Percentiles rank a stretch among this genome's conserved stretches.
Conservation (phyloP, 2,888 invertebrate species). For the Stenodera caucasica region DNA sequence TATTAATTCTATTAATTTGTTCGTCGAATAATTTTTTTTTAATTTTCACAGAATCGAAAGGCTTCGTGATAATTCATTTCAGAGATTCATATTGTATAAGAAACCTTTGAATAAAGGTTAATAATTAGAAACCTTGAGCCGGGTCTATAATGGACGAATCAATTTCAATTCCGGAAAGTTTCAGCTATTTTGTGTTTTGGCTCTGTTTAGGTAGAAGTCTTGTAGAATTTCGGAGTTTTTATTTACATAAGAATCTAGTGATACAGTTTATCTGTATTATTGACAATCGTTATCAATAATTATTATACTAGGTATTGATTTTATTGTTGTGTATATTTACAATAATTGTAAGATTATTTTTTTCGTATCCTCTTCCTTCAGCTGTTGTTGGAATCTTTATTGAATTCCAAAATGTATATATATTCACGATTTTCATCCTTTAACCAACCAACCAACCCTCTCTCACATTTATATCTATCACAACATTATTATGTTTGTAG, state of each 20-base stretch:
- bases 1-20: too few species aligned
- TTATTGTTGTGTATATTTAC: slow-evolving; percentile 42
- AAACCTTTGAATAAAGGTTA: too few species aligned
- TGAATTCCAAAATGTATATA: not conserved
- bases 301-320: slow-evolving; percentile 31
- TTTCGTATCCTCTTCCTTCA: not conserved
- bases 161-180: too few species aligned
- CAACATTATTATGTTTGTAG: slow-evolving; percentile 21
- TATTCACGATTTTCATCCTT: not conserved
- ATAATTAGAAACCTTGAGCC: too few species aligned
- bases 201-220: too few species aligned
- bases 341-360: slow-evolving; percentile 39
- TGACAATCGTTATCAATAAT: not conserved
- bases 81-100: too few species aligned
- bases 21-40: too few species aligned
- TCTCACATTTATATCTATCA: not conserved
- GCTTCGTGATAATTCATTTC: too few species aligned
- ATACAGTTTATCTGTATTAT: not conserved
- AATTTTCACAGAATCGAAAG: too few species aligned
- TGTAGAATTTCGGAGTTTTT: not conserved
- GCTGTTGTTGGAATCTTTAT: not conserved
- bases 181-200: too few species aligned
- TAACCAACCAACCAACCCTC: not conserved
- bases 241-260: not conserved
- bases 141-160: too few species aligned